phyloP scores from a whole-genome alignment of 1,140 invertebrate genomes.

The Triops cancriformis region DNA sequence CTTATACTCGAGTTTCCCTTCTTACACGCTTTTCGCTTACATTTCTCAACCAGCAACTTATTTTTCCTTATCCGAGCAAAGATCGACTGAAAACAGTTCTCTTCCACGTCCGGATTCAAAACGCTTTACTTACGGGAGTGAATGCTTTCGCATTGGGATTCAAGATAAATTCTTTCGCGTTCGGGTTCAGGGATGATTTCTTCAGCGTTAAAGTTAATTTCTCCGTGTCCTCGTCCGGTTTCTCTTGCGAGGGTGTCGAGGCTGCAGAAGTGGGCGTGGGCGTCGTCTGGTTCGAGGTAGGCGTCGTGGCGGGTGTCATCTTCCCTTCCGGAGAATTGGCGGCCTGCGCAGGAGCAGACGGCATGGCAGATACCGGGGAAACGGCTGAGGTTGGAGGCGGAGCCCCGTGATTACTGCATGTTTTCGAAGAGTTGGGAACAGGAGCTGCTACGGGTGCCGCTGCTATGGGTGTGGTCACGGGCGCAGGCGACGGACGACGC shows the following conservation, averaged over 20 bases:
- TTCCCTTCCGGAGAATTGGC: conserved; percentile 20
- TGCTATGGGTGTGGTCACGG: conserved; percentile 22
- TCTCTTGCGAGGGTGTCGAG: conserved; percentile 25
- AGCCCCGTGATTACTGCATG: conserved; percentile 19
- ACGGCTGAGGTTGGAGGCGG: conserved; percentile 25
- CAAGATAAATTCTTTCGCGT: conserved; percentile 73
- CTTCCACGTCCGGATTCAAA: conserved; percentile 16
- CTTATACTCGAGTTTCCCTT: no score
- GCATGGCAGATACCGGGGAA: conserved; percentile 23
- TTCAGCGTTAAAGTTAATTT: conserved; percentile 55
- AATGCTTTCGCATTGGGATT: conserved; percentile 79
- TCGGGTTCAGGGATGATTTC: conserved; percentile 74
- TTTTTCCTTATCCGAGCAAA: neutral
- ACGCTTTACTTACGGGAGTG: conserved; percentile 56
- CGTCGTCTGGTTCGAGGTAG: conserved; percentile 25
- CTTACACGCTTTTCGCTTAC: no score
- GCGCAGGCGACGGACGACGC: conserved; percentile 15
- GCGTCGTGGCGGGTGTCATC: conserved; percentile 17
- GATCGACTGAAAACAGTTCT: neutral
- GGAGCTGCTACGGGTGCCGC: conserved; percentile 17
- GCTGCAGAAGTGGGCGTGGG: conserved; percentile 30
- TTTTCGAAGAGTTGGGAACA: conserved; percentile 6
- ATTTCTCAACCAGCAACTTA: no score
- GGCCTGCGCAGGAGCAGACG: conserved; percentile 23
- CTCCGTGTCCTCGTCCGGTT: conserved; percentile 40